Evolutionary conservation across 2,888 invertebrate genomes (phyloP), one percentile per base, ranked within the genome.

Genomic region (Acanthosepion lycidas): DNA sequence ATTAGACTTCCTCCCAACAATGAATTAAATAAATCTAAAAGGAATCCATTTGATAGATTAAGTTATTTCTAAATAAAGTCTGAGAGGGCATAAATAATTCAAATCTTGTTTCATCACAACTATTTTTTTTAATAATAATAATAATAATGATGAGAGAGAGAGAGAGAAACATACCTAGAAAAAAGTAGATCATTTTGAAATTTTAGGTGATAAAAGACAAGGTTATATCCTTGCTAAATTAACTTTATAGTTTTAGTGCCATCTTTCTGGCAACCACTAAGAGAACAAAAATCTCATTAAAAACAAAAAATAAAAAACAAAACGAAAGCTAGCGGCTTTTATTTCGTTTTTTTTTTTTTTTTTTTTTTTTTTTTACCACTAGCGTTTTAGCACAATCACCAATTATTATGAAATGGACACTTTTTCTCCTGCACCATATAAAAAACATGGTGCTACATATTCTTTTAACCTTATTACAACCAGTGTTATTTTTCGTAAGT

Each of bases 401-500:
- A 64, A 78, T 78, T 64, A 64, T 64, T 78, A 28, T 78, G 78
- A 78, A 78, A 78, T 78, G 28, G 28, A 64, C 64, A 64, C 64
- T 64, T 64, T 64, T 64, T 64, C 64, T 64, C 64, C 64, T 26
- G 28, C 26, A 28, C 9, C 64, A 64, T 28, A 28, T 6, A 64
- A 64, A 64, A 28, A 78, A n/a, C 0, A n/a, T 28, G 78, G 6
- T 6, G 8, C n/a, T 78, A 78, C 20, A 55, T 55, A n/a, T 78
- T 78, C 26, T 64, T 64, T 64, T 26, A 26, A 64, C 3, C 20
- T 26, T 64, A 23, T 64, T 64, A 28, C 28, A 12, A 28, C 18
- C n/a, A n/a, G 78, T 78, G 78, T 78, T 78, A 78, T 78, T 78
- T 78, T 78, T 78, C 78, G 78, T 78, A n/a, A 78, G 78, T 78